Conservation (phyloP, 2,888 invertebrate genomes). For the Volucella inanis region DNA sequence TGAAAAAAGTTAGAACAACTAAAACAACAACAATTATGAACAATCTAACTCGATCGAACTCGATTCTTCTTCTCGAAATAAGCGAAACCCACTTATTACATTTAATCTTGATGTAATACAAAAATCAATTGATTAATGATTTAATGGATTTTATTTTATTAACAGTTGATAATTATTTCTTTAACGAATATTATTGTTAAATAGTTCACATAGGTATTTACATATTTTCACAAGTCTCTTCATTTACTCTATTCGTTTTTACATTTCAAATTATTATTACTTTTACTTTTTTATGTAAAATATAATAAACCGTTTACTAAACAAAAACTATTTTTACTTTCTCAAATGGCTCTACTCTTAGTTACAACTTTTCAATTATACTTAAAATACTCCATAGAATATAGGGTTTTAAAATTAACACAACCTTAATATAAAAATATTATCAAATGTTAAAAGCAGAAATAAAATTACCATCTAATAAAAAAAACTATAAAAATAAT, state of each 20-base stretch:
- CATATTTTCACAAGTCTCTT: slow-evolving; percentile 64
- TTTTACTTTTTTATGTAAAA: slow-evolving; percentile 14
- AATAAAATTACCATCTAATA: slow-evolving; percentile 18
- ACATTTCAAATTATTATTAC: slow-evolving; percentile 25
- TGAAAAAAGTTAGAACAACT: too few relatives aligned
- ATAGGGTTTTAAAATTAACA: slow-evolving; percentile 54
- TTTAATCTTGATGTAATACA: not conserved
- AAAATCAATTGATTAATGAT: slow-evolving; percentile 10
- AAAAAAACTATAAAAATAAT: slow-evolving; percentile 25
- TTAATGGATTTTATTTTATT: slow-evolving; percentile 72
- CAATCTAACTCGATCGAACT: too few relatives aligned
- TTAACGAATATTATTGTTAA: slow-evolving; percentile 62
- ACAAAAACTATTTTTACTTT: slow-evolving; percentile 27
- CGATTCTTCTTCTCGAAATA: too few relatives aligned
- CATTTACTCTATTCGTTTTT: slow-evolving; percentile 44
- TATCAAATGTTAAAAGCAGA: slow-evolving; percentile 50
- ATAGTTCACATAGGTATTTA: slow-evolving; percentile 72
- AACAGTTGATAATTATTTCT: slow-evolving; percentile 70
- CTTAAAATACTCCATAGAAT: slow-evolving; percentile 23
- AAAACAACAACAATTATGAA: too few relatives aligned
- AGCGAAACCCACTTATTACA: too few relatives aligned
- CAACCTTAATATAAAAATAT: slow-evolving; percentile 53
- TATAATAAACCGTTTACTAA: slow-evolving; percentile 2
- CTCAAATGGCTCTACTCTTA: slow-evolving; percentile 9
- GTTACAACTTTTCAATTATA: slow-evolving; percentile 43